Conservation (phyloP, 1,140 invertebrate species). For the Papilio glaucus region DNA sequence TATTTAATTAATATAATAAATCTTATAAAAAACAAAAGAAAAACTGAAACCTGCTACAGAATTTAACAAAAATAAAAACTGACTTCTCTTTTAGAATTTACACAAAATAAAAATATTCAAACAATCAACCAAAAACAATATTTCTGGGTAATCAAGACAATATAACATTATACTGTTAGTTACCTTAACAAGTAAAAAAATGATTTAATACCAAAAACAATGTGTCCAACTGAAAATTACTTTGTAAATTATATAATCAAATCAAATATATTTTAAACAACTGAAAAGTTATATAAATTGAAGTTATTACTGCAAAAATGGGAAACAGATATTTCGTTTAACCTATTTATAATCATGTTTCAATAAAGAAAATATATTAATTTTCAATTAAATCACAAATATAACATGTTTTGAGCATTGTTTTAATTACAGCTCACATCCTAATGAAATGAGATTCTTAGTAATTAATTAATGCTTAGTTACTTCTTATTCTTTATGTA, state of each 20-base stretch:
- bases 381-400: conserved; percentile 13
- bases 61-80: conserved; percentile 15
- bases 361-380: neutral
- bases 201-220: neutral
- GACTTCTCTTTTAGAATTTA: conserved; percentile 3
- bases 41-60: neutral
- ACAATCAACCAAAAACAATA: neutral
- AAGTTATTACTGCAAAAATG: too few species aligned
- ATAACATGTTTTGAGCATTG: conserved; percentile 26
- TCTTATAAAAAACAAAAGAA: conserved; percentile 8
- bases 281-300: neutral
- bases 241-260: too few species aligned
- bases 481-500: neutral
- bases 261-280: too few species aligned
- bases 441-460: neutral
- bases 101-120: neutral
- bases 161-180: conserved; percentile 2
- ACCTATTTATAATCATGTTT: too few species aligned
- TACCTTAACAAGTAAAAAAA: conserved; percentile 23
- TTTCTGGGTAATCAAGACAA: conserved; percentile 12
- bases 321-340: too few species aligned
- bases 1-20: conserved; percentile 11
- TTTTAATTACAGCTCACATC: neutral
- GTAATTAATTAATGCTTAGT: conserved; percentile 21
- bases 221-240: neutral